Evolutionary conservation across 2,888 invertebrate genomes (phyloP), one percentile per base, ranked within the genome.

Genomic region (Stomorhina lunata): DNA sequence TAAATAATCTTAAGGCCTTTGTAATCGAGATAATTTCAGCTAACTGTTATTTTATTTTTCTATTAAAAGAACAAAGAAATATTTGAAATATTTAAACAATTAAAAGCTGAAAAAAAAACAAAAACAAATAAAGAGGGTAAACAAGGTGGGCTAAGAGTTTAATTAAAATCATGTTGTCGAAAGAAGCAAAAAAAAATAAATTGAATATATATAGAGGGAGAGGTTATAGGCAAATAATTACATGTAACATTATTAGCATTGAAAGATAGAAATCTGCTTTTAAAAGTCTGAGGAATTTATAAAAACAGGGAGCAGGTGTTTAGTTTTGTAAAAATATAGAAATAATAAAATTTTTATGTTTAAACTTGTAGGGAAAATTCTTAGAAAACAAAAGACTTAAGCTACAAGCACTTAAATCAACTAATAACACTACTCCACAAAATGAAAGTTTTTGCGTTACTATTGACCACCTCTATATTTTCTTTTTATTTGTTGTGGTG

Each of bases 71-170:
- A 75, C 34, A 55, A 79, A 66, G 43, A 72, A 59, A 72, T 61
- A 72, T 66, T 66, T 79, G 6, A 79, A 79, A 79, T 79, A 66
- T 66, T 79, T 61, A n/a, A 20, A 4, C 10, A 29, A 15, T 66
- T 34, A 9, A 34, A 55, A 17, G 0, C 45, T 20, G 1, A 22
- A 45, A 65, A 43, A 29, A 61, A 40, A 15, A 20, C 17, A 29
- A 3, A 1, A 4, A 4, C 1, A n/a, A 37, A 4, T 10, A 2
- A 37, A n/a, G 7, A 43, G 17, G 15, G 15, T 5, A 22, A 22
- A 2, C 4, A 10, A 10, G 10, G 15, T 45, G 15, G 2, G 4
- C 17, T 20, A 4, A 15, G 32, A 65, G 12, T 32, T 48, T 48
- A 45, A 65, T 65, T 65, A 63, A 45, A 63, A 45, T 43, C 29